Evolutionary conservation across 2,113 vertebrate species (phyloP).

Genomic region (Tricholaema leucomelas): DNA sequence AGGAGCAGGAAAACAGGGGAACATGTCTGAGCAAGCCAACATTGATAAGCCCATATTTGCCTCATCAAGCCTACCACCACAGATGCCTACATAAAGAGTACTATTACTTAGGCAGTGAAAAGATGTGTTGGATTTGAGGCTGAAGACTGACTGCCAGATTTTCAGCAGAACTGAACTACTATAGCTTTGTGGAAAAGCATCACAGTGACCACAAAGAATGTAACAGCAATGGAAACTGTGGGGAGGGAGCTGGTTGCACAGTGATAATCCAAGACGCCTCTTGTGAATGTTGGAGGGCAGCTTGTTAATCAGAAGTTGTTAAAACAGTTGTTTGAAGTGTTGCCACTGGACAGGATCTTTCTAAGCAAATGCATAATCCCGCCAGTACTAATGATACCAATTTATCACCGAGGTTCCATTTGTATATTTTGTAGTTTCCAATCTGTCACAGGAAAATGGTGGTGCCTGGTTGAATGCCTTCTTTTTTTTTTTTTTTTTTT

Average conservation of each 20-base stretch:
- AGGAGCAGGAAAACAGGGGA: too few relatives aligned
- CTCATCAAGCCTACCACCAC: too few relatives aligned
- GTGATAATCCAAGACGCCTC: background rate
- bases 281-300: background rate
- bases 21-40: too few relatives aligned
- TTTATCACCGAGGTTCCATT: conserved; percentile 71
- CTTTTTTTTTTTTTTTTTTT: conserved; percentile 8
- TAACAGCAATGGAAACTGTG: background rate
- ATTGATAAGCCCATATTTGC: too few relatives aligned
- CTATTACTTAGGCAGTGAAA: conserved; percentile 15
- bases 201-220: background rate
- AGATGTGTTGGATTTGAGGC: conserved; percentile 25
- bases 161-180: background rate
- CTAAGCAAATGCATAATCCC: conserved; percentile 72
- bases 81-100: background rate
- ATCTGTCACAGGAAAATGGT: conserved; percentile 70
- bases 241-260: background rate
- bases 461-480: conserved; percentile 36
- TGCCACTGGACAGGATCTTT: conserved; percentile 49
- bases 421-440: conserved; percentile 70
- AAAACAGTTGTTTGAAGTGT: conserved; percentile 61
- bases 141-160: conserved; percentile 20
- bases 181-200: background rate
- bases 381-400: conserved; percentile 65
- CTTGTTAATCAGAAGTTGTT: conserved; percentile 45